These are phyloP conservation scores for Callipepla squamata DNA, from an alignment of 2,113 vertebrate species.

Conservation along the genomic window DNA sequence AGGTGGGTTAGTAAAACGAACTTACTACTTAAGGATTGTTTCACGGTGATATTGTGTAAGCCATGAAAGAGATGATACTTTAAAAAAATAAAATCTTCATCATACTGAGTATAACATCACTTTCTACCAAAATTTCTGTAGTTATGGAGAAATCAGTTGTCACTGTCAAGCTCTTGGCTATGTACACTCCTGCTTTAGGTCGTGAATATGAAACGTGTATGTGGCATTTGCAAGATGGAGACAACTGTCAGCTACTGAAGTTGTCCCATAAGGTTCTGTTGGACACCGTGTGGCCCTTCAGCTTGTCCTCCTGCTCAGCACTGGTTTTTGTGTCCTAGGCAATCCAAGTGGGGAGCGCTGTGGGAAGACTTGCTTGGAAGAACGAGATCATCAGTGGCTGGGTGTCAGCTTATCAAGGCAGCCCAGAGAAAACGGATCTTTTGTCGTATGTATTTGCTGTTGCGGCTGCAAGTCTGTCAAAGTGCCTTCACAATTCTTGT, in stretches of 20 bases:
- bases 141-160: neutral
- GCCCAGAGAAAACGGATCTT: slow-evolving; percentile 80
- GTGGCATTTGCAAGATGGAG: neutral
- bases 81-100: neutral
- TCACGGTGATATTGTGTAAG: neutral
- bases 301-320: neutral
- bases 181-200: neutral
- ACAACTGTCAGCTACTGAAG: neutral
- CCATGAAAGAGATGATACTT: neutral
- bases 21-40: neutral
- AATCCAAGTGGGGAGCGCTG: slow-evolving; percentile 74
- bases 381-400: slow-evolving; percentile 93
- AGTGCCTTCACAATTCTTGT: neutral
- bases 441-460: slow-evolving; percentile 82
- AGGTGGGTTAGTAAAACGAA: neutral
- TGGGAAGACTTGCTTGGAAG: slow-evolving; percentile 88
- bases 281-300: neutral
- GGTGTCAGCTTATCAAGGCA: slow-evolving; percentile 94
- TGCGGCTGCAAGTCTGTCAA: neutral
- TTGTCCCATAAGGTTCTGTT: neutral
- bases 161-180: neutral
- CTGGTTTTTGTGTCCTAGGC: slow-evolving; percentile 73
- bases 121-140: neutral
- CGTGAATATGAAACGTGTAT: neutral
- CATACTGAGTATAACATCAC: neutral